Evolutionary conservation across 2,113 vertebrate species (phyloP).

Genomic region (Gila orcuttii): DNA sequence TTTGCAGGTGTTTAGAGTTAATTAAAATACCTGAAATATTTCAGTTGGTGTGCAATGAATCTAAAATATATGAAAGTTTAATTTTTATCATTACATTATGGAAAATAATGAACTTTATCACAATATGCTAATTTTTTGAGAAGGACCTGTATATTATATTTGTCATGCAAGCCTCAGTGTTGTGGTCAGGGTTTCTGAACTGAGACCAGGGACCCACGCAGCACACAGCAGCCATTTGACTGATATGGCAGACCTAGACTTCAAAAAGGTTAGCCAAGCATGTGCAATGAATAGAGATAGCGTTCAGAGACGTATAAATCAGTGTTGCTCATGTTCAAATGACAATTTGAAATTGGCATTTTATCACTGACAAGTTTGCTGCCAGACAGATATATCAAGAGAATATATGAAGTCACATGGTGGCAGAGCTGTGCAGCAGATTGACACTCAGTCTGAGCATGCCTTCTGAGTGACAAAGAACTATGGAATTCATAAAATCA

Average conservation of each 20-base stretch:
- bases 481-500: neutral
- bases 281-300: constrained; percentile 22
- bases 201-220: neutral
- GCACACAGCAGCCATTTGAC: neutral
- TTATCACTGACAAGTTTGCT: neutral
- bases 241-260: neutral
- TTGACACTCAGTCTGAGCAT: neutral
- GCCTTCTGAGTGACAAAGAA: neutral
- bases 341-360: neutral
- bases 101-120: no score
- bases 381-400: neutral
- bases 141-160: no score
- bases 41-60: no score
- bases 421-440: no score
- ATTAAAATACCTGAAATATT: no score
- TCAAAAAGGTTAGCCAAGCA: constrained; percentile 31
- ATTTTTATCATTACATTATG: no score
- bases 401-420: neutral
- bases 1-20: no score
- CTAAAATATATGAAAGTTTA: no score
- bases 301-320: constrained; percentile 37
- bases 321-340: neutral
- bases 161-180: neutral
- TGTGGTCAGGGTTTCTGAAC: neutral
- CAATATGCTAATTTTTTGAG: no score